Conservation (phyloP, 2,888 invertebrate species). For the Chaetogeoica ovagalla region DNA sequence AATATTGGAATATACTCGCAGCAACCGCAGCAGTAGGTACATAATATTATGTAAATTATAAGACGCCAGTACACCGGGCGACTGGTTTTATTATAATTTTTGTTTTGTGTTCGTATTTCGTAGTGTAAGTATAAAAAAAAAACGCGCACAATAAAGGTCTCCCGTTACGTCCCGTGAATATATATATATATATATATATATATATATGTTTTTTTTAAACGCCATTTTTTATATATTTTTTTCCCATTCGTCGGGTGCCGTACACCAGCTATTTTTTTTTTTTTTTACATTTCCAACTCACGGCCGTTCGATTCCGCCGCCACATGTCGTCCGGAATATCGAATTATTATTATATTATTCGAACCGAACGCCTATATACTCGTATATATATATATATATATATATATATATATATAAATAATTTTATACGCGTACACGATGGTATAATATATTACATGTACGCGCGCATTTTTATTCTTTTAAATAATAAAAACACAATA, state of each 20-base stretch:
- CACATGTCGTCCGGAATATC: constrained; percentile 44
- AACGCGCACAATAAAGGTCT: not conserved
- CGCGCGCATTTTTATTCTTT: not conserved
- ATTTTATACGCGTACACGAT: not conserved
- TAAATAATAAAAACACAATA: constrained; percentile 23
- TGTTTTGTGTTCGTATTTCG: too few relatives aligned
- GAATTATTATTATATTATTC: constrained; percentile 22
- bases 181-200: not conserved
- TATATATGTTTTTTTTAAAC: constrained; percentile 4
- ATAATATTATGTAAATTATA: constrained; percentile 18
- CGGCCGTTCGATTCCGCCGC: constrained; percentile 10
- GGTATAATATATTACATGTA: not conserved
- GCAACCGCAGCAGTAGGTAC: too few relatives aligned
- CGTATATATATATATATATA: not conserved
- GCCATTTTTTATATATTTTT: constrained; percentile 20
- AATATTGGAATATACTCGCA: too few relatives aligned
- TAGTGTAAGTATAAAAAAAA: too few relatives aligned
- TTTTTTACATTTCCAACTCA: constrained; percentile 31
- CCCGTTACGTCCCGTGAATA: constrained; percentile 21
- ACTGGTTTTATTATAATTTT: constrained; percentile 18
- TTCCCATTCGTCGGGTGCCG: constrained; percentile 1
- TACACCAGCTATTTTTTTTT: not conserved
- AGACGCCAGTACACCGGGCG: not conserved
- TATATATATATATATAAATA: not conserved
- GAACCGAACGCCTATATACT: not conserved